A percentile compares a stretch with the other conserved stretches of the same genome.
phyloP scores from a whole-genome alignment of 2,113 vertebrate species.

The Gobiocypris rarus region DNA sequence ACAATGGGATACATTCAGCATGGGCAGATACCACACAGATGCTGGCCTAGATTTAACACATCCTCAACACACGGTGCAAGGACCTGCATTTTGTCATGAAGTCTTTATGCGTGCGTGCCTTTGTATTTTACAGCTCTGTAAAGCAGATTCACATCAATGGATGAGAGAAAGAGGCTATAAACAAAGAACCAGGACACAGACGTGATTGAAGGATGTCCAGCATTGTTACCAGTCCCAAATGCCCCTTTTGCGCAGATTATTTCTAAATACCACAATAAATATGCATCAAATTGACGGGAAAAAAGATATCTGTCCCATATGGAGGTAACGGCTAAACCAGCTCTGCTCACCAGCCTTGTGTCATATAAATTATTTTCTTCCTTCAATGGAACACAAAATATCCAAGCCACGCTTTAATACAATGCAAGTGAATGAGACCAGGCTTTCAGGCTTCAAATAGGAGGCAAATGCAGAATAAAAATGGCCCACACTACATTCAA shows the following conservation, averaged over 20 bases:
- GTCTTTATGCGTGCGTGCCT: conserved; percentile 8
- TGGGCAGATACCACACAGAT: conserved; percentile 38
- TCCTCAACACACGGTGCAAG: conserved; percentile 13
- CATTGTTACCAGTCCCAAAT: neutral
- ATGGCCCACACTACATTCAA: neutral
- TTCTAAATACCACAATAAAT: conserved; percentile 3
- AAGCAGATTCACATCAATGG: conserved; percentile 39
- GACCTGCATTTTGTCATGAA: conserved; percentile 10
- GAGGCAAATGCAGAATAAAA: neutral
- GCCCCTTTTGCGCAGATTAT: neutral
- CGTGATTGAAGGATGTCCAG: conserved; percentile 18
- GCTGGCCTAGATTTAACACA: conserved; percentile 35
- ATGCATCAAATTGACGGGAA: neutral
- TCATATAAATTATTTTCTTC: neutral
- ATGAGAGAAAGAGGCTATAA: conserved; percentile 17
- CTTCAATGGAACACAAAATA: neutral
- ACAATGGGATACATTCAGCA: conserved; percentile 40
- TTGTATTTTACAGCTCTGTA: conserved; percentile 40
- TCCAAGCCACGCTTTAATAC: neutral
- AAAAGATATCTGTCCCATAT: neutral
- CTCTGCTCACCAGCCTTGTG: neutral
- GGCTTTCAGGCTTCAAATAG: neutral
- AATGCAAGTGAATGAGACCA: neutral
- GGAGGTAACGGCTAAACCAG: neutral
- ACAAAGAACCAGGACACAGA: neutral